Conservation (phyloP, 1,140 invertebrate genomes). For the Drosophila ambigua region DNA sequence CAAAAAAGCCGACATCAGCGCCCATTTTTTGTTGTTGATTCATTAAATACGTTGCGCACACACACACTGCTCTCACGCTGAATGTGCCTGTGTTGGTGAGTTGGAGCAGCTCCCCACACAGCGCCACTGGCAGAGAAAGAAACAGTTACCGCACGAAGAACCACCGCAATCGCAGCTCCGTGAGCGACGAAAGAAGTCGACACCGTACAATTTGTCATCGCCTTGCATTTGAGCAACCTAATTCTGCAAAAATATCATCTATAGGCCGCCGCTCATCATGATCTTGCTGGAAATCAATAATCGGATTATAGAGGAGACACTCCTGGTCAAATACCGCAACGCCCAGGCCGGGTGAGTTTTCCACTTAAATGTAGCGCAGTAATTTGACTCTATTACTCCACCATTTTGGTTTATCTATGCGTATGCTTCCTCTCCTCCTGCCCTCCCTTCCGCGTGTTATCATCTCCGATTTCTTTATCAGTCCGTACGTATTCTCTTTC, state of each 20-base stretch:
- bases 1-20: constrained; percentile 82
- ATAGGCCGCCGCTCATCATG: constrained; percentile 86
- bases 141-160: constrained; percentile 65
- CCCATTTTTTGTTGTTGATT: constrained; percentile 82
- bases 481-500: constrained; percentile 26
- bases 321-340: constrained; percentile 97
- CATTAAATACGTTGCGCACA: constrained; percentile 66
- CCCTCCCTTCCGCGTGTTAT: constrained; percentile 47
- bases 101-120: constrained; percentile 68
- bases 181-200: constrained; percentile 71
- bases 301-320: constrained; percentile 97
- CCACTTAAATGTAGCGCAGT: constrained; percentile 33
- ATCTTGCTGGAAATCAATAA: constrained; percentile 99
- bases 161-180: constrained; percentile 48
- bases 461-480: constrained; percentile 61
- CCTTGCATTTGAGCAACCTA: constrained; percentile 9
- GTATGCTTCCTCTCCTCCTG: constrained; percentile 19
- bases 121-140: constrained; percentile 53
- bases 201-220: constrained; percentile 78
- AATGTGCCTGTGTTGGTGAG: constrained; percentile 54
- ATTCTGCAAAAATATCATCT: constrained; percentile 19
- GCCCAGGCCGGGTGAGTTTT: constrained; percentile 95
- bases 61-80: constrained; percentile 10
- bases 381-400: constrained; percentile 37
- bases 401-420: constrained; percentile 64